These are phyloP conservation scores for Microctonus aethiopoides DNA, from an alignment of 2,888 invertebrate genomes.

Conservation along the genomic window DNA sequence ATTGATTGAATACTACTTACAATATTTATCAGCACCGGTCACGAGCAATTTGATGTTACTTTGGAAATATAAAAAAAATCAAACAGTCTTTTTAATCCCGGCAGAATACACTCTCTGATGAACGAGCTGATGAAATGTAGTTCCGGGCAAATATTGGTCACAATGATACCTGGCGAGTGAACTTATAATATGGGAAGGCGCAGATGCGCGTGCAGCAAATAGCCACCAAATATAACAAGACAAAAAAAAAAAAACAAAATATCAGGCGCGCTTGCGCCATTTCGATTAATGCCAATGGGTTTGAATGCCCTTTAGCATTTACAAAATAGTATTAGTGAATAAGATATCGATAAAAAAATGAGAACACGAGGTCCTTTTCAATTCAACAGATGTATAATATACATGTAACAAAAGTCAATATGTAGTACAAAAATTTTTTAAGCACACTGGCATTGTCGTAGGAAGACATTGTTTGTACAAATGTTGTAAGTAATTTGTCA, in stretches of 20 bases:
- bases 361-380: background rate
- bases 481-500: background rate
- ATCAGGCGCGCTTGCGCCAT: conserved; percentile 17
- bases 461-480: background rate
- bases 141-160: background rate
- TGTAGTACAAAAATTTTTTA: background rate
- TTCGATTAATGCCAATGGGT: conserved; percentile 5
- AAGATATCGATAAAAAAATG: background rate
- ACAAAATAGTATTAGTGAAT: background rate
- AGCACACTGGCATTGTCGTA: background rate
- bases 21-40: background rate
- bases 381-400: background rate
- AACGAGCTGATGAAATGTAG: background rate
- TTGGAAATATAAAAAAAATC: background rate
- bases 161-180: background rate
- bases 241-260: background rate
- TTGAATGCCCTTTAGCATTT: conserved; percentile 8
- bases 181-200: background rate
- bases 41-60: background rate
- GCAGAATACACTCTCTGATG: background rate
- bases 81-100: background rate
- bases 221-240: conserved; percentile 3
- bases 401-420: background rate
- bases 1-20: background rate
- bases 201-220: conserved; percentile 13